A percentile compares a stretch with the other conserved stretches of the same genome.
These are phyloP conservation scores for Valencia hispanica DNA, from an alignment of 2,797 vertebrate species.

Conservation along the genomic window DNA sequence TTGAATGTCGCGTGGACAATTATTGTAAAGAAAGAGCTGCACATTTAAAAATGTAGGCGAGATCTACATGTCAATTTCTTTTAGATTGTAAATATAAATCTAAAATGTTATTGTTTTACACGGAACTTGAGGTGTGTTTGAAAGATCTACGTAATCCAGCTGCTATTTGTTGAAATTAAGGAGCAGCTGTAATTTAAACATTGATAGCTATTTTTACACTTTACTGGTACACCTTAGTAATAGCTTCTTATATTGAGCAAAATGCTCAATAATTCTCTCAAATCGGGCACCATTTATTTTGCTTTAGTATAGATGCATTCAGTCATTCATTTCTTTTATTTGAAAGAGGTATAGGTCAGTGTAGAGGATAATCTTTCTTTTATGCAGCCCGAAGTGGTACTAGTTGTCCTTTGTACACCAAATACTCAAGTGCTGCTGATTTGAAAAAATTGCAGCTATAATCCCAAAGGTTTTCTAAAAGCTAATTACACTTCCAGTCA, in stretches of 20 bases:
- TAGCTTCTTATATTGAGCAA: neutral
- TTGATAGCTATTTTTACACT: neutral
- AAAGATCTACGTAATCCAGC: neutral
- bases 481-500: neutral
- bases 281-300: neutral
- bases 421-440: neutral
- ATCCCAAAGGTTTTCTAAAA: neutral
- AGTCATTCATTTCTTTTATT: slow-evolving; percentile 7
- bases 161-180: neutral
- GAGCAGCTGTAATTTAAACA: neutral
- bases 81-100: neutral
- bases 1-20: slow-evolving; percentile 38
- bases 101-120: neutral
- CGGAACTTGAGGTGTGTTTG: too few relatives aligned
- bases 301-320: slow-evolving; percentile 1
- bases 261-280: neutral
- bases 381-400: neutral
- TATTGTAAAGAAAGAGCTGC: slow-evolving; percentile 1
- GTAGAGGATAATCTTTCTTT: neutral
- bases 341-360: neutral
- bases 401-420: neutral
- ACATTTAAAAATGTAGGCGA: slow-evolving; percentile 12
- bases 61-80: slow-evolving; percentile 3
- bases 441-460: neutral
- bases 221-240: neutral